Conservation (phyloP, 2,888 invertebrate species). For the Dryococelus australis region DNA sequence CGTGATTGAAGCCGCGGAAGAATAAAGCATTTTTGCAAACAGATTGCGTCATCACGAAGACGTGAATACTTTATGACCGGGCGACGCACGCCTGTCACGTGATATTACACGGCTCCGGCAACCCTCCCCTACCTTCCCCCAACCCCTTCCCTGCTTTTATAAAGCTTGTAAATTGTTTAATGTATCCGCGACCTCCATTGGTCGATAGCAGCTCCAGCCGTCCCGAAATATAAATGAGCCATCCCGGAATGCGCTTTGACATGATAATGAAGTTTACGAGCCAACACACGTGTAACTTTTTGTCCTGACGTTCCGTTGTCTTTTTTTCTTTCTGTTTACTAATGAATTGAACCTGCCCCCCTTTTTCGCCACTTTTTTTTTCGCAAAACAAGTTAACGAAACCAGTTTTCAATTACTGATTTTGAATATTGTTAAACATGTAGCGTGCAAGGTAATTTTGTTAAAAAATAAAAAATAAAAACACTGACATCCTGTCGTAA, state of each 20-base stretch:
- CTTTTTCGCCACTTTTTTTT: too few relatives aligned
- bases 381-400: not conserved
- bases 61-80: not conserved
- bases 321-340: not conserved
- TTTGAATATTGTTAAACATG: not conserved
- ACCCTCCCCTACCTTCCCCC: not conserved
- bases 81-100: not conserved
- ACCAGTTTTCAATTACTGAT: not conserved
- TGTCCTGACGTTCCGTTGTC: not conserved
- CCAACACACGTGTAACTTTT: not conserved
- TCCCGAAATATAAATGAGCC: constrained; percentile 1
- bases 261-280: constrained; percentile 3
- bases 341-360: not conserved
- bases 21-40: too few relatives aligned
- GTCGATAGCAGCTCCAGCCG: not conserved
- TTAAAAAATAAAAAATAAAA: too few relatives aligned
- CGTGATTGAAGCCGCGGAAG: too few relatives aligned
- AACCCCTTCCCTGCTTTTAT: not conserved
- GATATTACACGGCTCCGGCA: not conserved
- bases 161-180: not conserved
- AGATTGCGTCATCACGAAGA: not conserved
- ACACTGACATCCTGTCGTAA: too few relatives aligned
- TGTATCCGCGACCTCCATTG: not conserved
- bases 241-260: not conserved
- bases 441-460: not conserved